Evolutionary conservation across 1,140 invertebrate genomes (phyloP).

Genomic region (Geopemphigus sp.): DNA sequence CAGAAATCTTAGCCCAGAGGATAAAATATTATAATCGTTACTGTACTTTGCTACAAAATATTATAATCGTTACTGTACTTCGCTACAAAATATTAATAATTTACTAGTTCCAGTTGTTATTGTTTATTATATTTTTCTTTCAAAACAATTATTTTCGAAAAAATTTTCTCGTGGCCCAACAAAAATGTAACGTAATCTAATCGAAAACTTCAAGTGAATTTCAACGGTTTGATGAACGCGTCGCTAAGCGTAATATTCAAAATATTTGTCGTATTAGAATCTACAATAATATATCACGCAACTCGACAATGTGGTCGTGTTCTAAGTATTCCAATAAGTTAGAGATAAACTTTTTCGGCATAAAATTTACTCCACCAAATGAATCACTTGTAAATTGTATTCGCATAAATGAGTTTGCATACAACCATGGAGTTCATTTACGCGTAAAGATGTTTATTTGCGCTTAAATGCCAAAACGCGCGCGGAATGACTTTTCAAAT

Average conservation of each 20-base stretch:
- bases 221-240: no score
- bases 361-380: not conserved
- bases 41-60: no score
- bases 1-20: not conserved
- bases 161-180: no score
- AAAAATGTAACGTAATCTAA: no score
- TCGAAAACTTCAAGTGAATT: no score
- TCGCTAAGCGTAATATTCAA: not conserved
- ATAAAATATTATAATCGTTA: not conserved
- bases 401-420: slow-evolving; percentile 3
- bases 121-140: no score
- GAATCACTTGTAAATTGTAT: slow-evolving; percentile 10
- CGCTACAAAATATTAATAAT: no score
- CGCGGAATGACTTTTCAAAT: not conserved
- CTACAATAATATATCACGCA: not conserved
- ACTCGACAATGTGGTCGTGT: not conserved
- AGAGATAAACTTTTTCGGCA: not conserved
- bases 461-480: slow-evolving; percentile 14
- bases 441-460: not conserved
- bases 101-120: no score
- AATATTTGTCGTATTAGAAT: not conserved
- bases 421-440: not conserved
- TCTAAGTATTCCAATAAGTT: not conserved
- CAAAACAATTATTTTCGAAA: no score
- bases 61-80: no score